A percentile compares a stretch with the other conserved stretches of the same genome.
Conservation (phyloP, 2,888 invertebrate species). For the Phragmatobia fuliginosa region DNA sequence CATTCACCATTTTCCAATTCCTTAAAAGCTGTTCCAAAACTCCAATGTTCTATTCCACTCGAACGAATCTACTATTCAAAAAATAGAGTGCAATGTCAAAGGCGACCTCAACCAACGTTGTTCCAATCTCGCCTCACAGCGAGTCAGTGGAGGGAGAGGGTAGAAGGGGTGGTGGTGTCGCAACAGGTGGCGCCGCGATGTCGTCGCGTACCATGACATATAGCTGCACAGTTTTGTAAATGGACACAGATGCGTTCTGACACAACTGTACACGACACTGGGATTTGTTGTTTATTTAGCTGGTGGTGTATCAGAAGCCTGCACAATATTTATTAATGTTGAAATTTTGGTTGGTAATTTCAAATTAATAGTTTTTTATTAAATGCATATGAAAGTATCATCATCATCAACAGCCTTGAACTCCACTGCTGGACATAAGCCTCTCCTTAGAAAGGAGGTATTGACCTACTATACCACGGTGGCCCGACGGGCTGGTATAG, state of each 20-base stretch:
- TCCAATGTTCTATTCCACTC: slow-evolving; percentile 17
- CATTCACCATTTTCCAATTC: slow-evolving; percentile 10
- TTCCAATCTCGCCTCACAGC: slow-evolving; percentile 36
- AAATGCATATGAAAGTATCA: too few relatives aligned
- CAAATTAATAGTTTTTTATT: too few relatives aligned
- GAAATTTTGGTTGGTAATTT: too few relatives aligned
- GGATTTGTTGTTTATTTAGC: slow-evolving; percentile 2
- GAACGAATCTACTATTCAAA: slow-evolving; percentile 24
- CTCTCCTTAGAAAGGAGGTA: too few relatives aligned
- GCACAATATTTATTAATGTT: too few relatives aligned
- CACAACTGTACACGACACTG: background rate
- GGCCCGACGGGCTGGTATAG: too few relatives aligned
- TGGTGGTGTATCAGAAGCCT: too few relatives aligned
- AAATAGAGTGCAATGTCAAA: slow-evolving; percentile 34
- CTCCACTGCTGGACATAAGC: too few relatives aligned
- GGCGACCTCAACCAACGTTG: slow-evolving; percentile 25
- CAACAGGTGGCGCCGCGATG: slow-evolving; percentile 78
- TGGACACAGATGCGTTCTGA: background rate
- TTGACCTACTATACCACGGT: too few relatives aligned
- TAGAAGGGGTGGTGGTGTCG: slow-evolving; percentile 36
- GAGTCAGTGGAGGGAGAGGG: background rate
- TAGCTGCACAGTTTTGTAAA: background rate
- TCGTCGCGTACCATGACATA: slow-evolving; percentile 17
- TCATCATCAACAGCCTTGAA: too few relatives aligned
- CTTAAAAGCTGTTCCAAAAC: slow-evolving; percentile 4